Conservation (phyloP, 2,888 invertebrate genomes). For the Boloria euphrosyne region DNA sequence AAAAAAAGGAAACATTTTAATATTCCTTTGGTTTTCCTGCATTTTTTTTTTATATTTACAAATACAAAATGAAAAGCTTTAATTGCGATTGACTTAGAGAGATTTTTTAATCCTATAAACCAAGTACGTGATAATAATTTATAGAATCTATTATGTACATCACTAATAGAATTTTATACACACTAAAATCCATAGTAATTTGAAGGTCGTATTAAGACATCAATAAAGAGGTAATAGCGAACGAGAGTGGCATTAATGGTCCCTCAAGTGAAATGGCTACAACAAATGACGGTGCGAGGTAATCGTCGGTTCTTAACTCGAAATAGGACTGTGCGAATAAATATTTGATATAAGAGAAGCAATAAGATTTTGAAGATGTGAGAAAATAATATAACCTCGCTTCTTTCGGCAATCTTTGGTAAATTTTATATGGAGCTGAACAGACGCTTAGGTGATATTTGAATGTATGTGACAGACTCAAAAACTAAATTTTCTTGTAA, state of each 20-base stretch:
- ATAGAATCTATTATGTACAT: neutral
- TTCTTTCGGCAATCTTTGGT: too few relatives aligned
- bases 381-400: neutral
- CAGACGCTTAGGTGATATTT: too few relatives aligned
- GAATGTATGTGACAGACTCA: too few relatives aligned
- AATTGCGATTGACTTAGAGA: too few relatives aligned
- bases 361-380: neutral
- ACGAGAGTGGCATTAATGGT: conserved; percentile 30
- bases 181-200: conserved; percentile 14
- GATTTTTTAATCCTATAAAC: too few relatives aligned
- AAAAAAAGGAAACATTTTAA: too few relatives aligned
- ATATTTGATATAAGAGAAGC: neutral
- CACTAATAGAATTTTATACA: conserved; percentile 3
- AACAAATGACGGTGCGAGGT: conserved; percentile 22
- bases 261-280: conserved; percentile 30
- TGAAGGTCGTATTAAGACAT: conserved; percentile 29
- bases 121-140: too few relatives aligned
- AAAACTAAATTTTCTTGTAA: too few relatives aligned
- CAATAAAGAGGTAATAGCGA: conserved; percentile 30
- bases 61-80: too few relatives aligned
- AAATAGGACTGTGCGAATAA: conserved; percentile 3
- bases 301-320: conserved; percentile 16
- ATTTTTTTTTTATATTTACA: too few relatives aligned
- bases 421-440: too few relatives aligned
- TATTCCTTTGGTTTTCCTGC: too few relatives aligned